Evolutionary conservation across 2,888 invertebrate species (phyloP).

Genomic region (Hemaris fuciformis): DNA sequence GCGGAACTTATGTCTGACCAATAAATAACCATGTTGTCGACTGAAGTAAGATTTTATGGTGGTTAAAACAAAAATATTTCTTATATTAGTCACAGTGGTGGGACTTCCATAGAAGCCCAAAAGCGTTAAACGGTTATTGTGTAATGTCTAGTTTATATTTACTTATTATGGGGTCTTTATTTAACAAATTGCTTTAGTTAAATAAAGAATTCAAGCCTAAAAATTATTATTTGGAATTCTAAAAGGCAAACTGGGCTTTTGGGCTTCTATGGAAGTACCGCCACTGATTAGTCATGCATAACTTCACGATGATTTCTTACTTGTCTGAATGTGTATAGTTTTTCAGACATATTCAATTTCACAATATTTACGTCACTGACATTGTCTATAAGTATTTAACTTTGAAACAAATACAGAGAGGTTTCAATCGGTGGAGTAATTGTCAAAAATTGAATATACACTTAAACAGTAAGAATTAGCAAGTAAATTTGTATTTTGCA

Average conservation of each 20-base stretch:
- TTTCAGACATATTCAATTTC: not conserved
- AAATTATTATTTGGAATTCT: too few species aligned
- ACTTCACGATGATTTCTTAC: not conserved
- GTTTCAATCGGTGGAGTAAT: not conserved
- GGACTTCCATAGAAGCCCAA: too few species aligned
- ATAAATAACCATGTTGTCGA: not conserved
- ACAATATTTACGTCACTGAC: not conserved
- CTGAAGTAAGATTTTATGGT: not conserved
- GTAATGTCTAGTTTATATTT: too few species aligned
- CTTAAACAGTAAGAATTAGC: not conserved
- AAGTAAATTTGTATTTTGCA: slow-evolving; percentile 19
- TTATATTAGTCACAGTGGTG: not conserved
- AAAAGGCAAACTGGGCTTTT: too few species aligned
- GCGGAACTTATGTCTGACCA: not conserved
- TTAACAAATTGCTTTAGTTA: too few species aligned
- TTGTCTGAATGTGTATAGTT: not conserved
- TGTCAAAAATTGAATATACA: not conserved
- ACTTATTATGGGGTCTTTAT: too few species aligned
- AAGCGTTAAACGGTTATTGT: too few species aligned
- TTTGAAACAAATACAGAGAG: not conserved
- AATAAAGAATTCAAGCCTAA: too few species aligned
- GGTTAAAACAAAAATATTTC: not conserved
- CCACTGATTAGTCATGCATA: too few species aligned
- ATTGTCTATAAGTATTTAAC: not conserved
- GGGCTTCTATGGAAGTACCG: too few species aligned